A percentile compares a stretch with the other conserved stretches of the same genome.
Conservation (phyloP, 2,113 vertebrate species). For the Neoarius graeffei region DNA sequence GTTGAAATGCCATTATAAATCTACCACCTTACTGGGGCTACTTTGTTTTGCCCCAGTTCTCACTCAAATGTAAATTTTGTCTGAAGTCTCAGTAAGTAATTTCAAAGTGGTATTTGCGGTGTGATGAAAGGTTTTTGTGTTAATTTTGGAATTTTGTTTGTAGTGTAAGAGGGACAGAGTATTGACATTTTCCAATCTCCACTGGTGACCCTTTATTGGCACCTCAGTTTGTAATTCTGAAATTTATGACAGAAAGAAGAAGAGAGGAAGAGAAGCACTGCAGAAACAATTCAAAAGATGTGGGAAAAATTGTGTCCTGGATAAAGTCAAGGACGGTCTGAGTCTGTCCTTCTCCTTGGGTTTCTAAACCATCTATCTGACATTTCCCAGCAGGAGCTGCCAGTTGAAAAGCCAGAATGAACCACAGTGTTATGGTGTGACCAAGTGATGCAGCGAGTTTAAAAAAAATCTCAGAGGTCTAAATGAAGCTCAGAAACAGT, state of each 20-base stretch:
- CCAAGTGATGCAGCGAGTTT: constrained; percentile 8
- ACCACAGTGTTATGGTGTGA: neutral
- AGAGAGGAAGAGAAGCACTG: neutral
- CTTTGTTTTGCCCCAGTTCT: neutral
- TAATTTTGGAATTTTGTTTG: neutral
- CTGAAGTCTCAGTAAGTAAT: neutral
- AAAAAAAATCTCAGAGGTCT: neutral
- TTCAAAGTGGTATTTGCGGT: neutral
- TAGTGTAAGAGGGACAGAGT: neutral
- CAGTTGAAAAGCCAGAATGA: constrained; percentile 4
- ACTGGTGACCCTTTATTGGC: constrained; percentile 51
- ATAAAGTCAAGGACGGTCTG: constrained; percentile 38
- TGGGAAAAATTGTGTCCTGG: constrained; percentile 45
- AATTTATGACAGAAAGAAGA: constrained; percentile 55
- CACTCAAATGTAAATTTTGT: neutral
- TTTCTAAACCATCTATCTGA: constrained; percentile 40
- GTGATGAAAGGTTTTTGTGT: too few relatives aligned
- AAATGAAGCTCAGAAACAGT: neutral
- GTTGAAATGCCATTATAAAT: neutral
- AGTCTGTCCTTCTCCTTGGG: constrained; percentile 12
- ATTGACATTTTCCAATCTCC: constrained; percentile 39
- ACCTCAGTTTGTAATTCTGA: constrained; percentile 29
- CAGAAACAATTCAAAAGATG: neutral
- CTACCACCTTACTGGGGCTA: neutral
- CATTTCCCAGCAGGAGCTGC: constrained; percentile 23